Conservation (phyloP, 2,888 invertebrate species). For the Drosophila tripunctata region DNA sequence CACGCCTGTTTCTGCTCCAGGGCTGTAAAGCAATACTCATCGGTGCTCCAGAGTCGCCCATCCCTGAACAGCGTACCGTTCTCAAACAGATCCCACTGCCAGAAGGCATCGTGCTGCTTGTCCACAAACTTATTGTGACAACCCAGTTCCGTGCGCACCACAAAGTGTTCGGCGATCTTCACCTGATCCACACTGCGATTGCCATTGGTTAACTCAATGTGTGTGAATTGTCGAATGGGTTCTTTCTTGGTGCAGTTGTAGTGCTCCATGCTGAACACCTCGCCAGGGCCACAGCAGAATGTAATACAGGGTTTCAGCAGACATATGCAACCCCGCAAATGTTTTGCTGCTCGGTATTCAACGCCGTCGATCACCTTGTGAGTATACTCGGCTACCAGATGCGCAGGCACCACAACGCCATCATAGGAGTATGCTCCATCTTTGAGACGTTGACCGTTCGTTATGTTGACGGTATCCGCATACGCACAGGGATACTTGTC, state of each 20-base stretch:
- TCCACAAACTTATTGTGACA: constrained; percentile 75
- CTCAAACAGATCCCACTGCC: constrained; percentile 76
- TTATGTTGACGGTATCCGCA: constrained; percentile 80
- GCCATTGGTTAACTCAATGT: constrained; percentile 66
- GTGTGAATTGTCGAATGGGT: constrained; percentile 49
- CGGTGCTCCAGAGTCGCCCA: constrained; percentile 61
- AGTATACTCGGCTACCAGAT: constrained; percentile 69
- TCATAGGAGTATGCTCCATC: constrained; percentile 81
- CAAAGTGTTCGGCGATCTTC: constrained; percentile 63
- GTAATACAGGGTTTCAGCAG: constrained; percentile 80
- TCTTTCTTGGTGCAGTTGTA: constrained; percentile 60
- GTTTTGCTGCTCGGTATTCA: constrained; percentile 60
- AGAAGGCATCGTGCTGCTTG: constrained; percentile 64
- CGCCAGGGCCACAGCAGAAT: constrained; percentile 80
- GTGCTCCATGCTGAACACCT: constrained; percentile 58
- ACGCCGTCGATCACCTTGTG: constrained; percentile 77
- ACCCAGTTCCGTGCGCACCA: constrained; percentile 74
- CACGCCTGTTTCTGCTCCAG: constrained; percentile 70
- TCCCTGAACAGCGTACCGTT: constrained; percentile 68
- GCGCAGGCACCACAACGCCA: constrained; percentile 72
- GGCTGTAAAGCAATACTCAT: constrained; percentile 77
- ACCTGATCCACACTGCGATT: constrained; percentile 48
- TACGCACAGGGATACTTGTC: constrained; percentile 72
- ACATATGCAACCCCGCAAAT: constrained; percentile 82
- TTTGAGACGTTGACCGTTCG: constrained; percentile 68